Conservation (phyloP, 1,140 invertebrate species). For the Schlechtendalia chinensis region DNA sequence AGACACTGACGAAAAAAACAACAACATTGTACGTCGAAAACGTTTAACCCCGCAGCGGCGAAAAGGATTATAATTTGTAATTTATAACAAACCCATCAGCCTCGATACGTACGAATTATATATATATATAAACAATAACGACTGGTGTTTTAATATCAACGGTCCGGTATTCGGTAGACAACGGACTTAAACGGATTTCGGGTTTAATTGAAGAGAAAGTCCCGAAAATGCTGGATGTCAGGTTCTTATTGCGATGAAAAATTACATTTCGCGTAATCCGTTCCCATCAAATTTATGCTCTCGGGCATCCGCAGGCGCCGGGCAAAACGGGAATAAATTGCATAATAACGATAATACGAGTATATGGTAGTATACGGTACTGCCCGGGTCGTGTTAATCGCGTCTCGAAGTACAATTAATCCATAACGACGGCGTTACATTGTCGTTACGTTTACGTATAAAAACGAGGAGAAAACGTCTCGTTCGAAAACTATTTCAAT, state of each 20-base stretch:
- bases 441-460: not conserved
- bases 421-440: not conserved
- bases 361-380: too few relatives aligned
- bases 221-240: not conserved
- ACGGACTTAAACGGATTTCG: slow-evolving; percentile 29
- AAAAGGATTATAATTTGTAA: not conserved
- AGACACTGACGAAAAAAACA: too few relatives aligned
- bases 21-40: too few relatives aligned
- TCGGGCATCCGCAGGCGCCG: not conserved
- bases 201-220: slow-evolving; percentile 35
- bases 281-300: not conserved
- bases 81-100: not conserved
- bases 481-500: too few relatives aligned
- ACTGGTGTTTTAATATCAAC: slow-evolving; percentile 13
- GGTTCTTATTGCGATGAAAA: slow-evolving; percentile 30
- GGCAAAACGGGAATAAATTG: not conserved
- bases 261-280: slow-evolving; percentile 30
- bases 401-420: not conserved
- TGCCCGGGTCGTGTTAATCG: slow-evolving; percentile 11
- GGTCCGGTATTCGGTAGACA: slow-evolving; percentile 15
- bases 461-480: not conserved
- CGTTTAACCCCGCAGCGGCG: too few relatives aligned
- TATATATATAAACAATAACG: not conserved
- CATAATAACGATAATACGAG: not conserved
- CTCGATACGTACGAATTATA: too few relatives aligned